Evolutionary conservation across 2,888 invertebrate genomes (phyloP).

Genomic region (Ochropleura leucogaster): DNA sequence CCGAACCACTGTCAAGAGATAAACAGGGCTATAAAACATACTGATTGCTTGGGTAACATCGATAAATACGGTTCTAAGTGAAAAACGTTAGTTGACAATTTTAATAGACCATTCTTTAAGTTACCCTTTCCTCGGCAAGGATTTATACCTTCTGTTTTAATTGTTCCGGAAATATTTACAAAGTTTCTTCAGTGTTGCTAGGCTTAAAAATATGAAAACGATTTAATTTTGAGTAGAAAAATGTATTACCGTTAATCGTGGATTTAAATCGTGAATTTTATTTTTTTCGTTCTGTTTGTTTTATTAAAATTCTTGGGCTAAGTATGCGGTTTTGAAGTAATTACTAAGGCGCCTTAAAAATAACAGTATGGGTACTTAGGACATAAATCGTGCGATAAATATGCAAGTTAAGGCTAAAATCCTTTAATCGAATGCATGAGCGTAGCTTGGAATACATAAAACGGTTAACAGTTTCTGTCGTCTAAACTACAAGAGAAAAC

Average conservation of each 20-base stretch:
- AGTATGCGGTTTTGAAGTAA: constrained; percentile 42
- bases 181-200: constrained; percentile 29
- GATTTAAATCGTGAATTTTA: no score
- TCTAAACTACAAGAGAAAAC: constrained; percentile 18
- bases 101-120: constrained; percentile 61
- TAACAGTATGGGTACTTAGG: constrained; percentile 18
- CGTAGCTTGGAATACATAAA: constrained; percentile 50
- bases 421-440: constrained; percentile 49
- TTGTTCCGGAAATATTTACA: constrained; percentile 52
- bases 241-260: constrained; percentile 30
- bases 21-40: constrained; percentile 74
- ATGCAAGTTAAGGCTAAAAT: constrained; percentile 42
- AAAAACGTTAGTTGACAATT: constrained; percentile 71
- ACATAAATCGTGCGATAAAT: constrained; percentile 54
- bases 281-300: no score
- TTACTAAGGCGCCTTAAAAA: constrained; percentile 32
- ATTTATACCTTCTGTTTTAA: constrained; percentile 56
- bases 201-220: constrained; percentile 35
- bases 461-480: constrained; percentile 23
- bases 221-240: constrained; percentile 36
- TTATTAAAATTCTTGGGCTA: constrained; percentile 33
- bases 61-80: constrained; percentile 74
- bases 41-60: constrained; percentile 73
- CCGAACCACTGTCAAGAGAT: constrained; percentile 66
- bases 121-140: constrained; percentile 50